Base-by-base conservation (phyloP, 2,113 vertebrate species). In the Asarcornis scutulata region DNA sequence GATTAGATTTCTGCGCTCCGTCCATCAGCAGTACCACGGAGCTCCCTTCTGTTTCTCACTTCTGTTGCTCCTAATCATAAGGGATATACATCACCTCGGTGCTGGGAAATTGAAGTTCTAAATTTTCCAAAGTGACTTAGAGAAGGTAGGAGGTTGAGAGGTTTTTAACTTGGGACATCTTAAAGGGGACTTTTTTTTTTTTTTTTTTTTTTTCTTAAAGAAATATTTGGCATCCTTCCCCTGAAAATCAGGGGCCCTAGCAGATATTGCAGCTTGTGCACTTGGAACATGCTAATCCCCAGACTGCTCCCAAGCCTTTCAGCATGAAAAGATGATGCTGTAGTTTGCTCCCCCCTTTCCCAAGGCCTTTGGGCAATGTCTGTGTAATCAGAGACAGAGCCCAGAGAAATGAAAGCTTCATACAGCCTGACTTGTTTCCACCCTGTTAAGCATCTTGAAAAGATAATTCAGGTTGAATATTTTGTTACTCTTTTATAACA, bases 371-470 rank as follows among this genome's bases (percentile, higher is more conserved):
- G 74, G 72, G 36, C 59, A 89, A 26, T 95, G 89, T 94, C 92
- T 76, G 36, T 89, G 92, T 93, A 96, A 96, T 91, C 94, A 91
- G 80, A 94, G 88, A 85, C 25, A 42, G 74, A 87, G 36, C 53
- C 40, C 78, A 79, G 78, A 94, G 36, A 95, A 91, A 96, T 56
- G 74, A 94, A 96, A 83, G 74, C 75, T 94, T 84, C 78, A 77
- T 91, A 55, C 40, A 85, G 59, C 59, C 36, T 76, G 58, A 85
- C 83, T 93, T 79, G 27, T 96, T 92, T 96, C 92, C 83, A 89
- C 36, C 31, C 91, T 42, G 29, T 89, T 89, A 69, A 74, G 77
- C 88, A 82, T 76, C 63, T 85, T 94, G 91, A 94, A 91, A 96
- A 89, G 77, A 79, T 93, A 87, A 94, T 95, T 76, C 75, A 38